Base-by-base conservation (phyloP, 2,888 invertebrate species). In the Nymphalis c-album region DNA sequence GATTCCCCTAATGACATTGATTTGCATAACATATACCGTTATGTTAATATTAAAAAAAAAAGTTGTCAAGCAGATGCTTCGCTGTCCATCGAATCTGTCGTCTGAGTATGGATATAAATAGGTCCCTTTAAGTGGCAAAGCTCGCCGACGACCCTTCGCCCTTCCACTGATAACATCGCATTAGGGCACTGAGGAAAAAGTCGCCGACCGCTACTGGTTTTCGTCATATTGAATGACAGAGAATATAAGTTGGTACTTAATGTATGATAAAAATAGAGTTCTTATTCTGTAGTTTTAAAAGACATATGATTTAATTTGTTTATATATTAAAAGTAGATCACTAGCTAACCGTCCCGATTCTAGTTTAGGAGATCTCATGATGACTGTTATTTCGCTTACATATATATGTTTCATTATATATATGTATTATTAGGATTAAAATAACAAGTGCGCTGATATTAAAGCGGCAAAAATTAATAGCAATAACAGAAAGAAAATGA, bases 81-180 rank as follows among this genome's bases (percentile, higher is more conserved):
- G 76, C 75, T 77, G 79, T 79, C 77, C 81, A 76, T 75, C 81
- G 82, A 80, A 84, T 79, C 80, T 84, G 83, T 84, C 84, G 82
- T 80, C 78, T 82, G 75, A 78, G 78, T 70, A 72, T 62, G 81
- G 85, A 86, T 91, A 91, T 91, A 90, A 91, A 92, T 92, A 91
- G 91, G 84, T 80, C 82, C 81, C 83, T 88, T 87, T 85, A 91
- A 91, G 90, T 89, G 87, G 90, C 83, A 87, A 90, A 89, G 89
- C 83, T 82, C 83, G 86, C 89, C 91, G 89, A 78, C 86, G 78
- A 76, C 85, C 86, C 90, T 86, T 87, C 85, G 79, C 80, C 81
- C 83, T 81, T 75, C 77, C 57, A 57, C 57, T 75, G 91, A 92
- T 92, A 91, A 89, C 84, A 91, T 90, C 90, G 81, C 87, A 92